These are phyloP conservation scores for Bombus waltoni DNA, from an alignment of 1,140 invertebrate genomes.

Conservation along the genomic window DNA sequence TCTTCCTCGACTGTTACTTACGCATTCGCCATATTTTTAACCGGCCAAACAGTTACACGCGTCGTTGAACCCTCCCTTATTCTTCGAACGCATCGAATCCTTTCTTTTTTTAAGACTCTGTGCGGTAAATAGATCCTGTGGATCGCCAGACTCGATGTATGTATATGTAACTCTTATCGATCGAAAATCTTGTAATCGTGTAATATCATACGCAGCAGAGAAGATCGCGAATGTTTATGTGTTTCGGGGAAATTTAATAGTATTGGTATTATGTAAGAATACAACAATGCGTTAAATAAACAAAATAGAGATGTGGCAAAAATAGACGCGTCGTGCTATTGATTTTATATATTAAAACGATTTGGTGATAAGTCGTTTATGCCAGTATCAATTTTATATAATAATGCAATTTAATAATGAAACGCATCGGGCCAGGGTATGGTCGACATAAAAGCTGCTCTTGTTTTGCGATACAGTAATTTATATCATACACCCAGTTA, in stretches of 20 bases:
- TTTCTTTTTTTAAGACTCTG: no score
- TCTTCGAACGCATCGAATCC: not conserved
- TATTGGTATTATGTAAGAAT: no score
- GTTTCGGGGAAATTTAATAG: no score
- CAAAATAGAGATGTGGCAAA: not conserved
- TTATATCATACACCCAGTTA: not conserved
- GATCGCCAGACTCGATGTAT: no score
- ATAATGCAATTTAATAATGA: not conserved
- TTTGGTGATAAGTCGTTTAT: not conserved
- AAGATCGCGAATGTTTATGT: no score
- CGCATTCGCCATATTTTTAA: constrained; percentile 48
- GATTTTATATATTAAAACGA: not conserved
- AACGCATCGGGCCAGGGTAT: not conserved
- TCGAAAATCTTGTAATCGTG: no score
- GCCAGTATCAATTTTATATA: not conserved
- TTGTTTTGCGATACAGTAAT: not conserved
- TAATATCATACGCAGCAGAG: no score
- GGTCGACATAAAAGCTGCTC: not conserved
- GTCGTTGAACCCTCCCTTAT: not conserved
- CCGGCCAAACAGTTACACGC: constrained; percentile 24
- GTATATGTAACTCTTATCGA: no score
- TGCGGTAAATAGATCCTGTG: no score
- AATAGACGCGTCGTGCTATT: not conserved
- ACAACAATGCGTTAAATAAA: no score
- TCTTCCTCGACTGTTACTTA: not conserved